Evolutionary conservation across 1,140 invertebrate species (phyloP), one percentile per base, ranked within the genome.

Genomic region (Plectrocnemia conspersa): DNA sequence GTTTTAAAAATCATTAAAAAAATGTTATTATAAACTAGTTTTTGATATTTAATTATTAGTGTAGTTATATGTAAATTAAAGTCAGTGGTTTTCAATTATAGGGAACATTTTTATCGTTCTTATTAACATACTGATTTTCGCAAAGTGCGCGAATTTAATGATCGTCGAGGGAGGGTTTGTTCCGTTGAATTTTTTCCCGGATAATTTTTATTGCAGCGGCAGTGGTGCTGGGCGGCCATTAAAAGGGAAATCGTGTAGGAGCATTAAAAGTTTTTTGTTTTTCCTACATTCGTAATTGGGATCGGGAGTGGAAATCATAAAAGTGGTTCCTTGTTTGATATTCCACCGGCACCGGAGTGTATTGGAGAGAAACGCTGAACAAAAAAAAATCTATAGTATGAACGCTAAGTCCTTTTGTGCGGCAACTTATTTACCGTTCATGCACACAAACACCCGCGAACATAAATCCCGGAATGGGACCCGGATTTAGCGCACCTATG

Each of bases 201-300:
- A 33, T 38, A 48, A 55, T 55, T 46, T 38, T 36, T 47, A 55
- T 47, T 27, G 35, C 23, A 11, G n/a, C 44, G 35, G 33, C 10
- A 55, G 24, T 29, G 23, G 9, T 42, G 52, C n/a, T 29, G 22
- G 33, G 47, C 29, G 13, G 23, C 58, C 42, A 56, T 54, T 59
- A 59, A 59, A 59, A 59, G 58, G 41, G 24, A 59, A 59, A 59
- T 48, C 53, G 53, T 59, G 58, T 59, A 52, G 38, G 13, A 50
- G 33, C 52, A 52, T 54, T 56, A 55, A 59, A 59, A 59, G 27
- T 54, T 59, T 54, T 50, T 50, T 53, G 58, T 55, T 59, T 59
- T 59, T 56, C 52, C 41, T 40, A 52, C 58, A 56, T 45, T 44
- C 33, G 47, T 50, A 50, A 59, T 59, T 52, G 58, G 58, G 40